phyloP scores from a whole-genome alignment of 2,113 vertebrate genomes.

The Coptodon rendalli region DNA sequence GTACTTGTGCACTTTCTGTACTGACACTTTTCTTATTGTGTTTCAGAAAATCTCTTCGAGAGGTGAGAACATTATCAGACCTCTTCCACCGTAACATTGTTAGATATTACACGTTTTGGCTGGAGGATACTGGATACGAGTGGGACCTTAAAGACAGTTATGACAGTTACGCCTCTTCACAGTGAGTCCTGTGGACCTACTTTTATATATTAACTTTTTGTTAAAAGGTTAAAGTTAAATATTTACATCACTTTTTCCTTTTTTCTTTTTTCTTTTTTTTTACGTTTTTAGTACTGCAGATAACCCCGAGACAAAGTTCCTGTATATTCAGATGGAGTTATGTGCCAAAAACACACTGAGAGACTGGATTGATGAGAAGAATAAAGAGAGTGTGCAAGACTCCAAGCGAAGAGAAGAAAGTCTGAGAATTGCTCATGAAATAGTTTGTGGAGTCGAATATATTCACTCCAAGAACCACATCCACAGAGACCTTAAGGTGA shows the following conservation, averaged over 20 bases:
- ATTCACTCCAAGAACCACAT: constrained; percentile 58
- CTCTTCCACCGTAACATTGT: constrained; percentile 68
- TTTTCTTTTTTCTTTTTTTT: rapidly evolving
- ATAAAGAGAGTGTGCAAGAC: not conserved
- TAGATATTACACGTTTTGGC: constrained; percentile 65
- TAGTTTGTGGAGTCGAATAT: constrained; percentile 61
- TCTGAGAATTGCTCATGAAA: constrained; percentile 36
- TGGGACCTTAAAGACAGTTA: not conserved
- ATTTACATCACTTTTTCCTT: not conserved
- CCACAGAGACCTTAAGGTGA: constrained; percentile 75
- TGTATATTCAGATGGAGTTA: constrained; percentile 75
- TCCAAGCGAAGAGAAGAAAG: constrained; percentile 33
- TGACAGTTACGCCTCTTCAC: constrained; percentile 26
- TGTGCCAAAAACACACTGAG: constrained; percentile 57
- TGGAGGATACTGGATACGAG: constrained; percentile 36
- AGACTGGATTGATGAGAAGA: constrained; percentile 62
- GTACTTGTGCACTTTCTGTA: not conserved
- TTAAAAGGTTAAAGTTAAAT: not conserved
- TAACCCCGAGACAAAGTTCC: not conserved
- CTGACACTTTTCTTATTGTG: not conserved
- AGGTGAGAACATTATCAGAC: constrained; percentile 44
- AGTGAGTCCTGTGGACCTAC: constrained; percentile 31
- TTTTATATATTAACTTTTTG: rapidly evolving
- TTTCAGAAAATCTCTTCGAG: constrained; percentile 60
- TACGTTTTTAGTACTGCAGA: not conserved